Percentiles rank a stretch among this genome's conserved stretches.
Evolutionary conservation across 2,888 invertebrate genomes (phyloP).

Genomic region (Cancer borealis): DNA sequence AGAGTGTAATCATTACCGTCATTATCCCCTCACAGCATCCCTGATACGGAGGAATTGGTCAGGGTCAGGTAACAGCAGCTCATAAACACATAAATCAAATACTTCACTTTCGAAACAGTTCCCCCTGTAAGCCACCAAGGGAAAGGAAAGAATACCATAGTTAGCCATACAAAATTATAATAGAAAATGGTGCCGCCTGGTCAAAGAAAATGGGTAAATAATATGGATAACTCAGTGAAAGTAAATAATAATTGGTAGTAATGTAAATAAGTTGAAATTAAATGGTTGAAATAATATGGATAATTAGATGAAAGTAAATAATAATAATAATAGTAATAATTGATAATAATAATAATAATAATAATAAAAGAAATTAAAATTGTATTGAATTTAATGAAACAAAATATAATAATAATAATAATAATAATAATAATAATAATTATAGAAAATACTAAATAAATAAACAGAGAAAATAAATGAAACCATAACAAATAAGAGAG

Average conservation of each 20-base stretch:
- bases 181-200: neutral
- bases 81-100: neutral
- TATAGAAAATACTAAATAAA: neutral
- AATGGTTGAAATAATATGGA: neutral
- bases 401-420: neutral
- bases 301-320: neutral
- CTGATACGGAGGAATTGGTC: neutral
- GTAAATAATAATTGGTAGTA: neutral
- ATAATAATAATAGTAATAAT: neutral
- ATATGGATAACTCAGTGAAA: neutral
- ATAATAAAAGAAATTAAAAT: neutral
- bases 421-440: neutral
- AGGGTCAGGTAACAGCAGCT: neutral
- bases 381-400: neutral
- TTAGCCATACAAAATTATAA: neutral
- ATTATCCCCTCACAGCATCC: neutral
- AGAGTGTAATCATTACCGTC: neutral
- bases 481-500: neutral
- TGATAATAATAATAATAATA: neutral
- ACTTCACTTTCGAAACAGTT: neutral
- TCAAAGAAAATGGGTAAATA: neutral
- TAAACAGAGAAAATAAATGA: neutral
- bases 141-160: neutral
- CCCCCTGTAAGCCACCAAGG: neutral
- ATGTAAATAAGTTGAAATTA: neutral